Conservation (phyloP, 2,797 vertebrate species). For the Telmatherina bonti region DNA sequence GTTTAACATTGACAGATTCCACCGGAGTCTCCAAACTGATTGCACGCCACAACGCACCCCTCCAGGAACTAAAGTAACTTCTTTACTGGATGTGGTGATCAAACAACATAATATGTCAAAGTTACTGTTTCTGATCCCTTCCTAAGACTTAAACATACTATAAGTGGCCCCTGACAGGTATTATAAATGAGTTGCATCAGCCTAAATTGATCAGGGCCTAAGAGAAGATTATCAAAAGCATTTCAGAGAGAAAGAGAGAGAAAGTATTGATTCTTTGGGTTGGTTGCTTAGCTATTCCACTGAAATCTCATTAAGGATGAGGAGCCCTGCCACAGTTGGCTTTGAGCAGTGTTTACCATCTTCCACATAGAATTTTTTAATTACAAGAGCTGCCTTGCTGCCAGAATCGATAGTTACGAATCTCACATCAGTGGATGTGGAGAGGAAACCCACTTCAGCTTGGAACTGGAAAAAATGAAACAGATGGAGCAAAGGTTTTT, state of each 20-base stretch:
- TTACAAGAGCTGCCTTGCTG: slow-evolving; percentile 69
- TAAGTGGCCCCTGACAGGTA: slow-evolving; percentile 60
- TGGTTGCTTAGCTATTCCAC: slow-evolving; percentile 76
- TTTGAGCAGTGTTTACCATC: slow-evolving; percentile 79
- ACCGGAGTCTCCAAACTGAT: slow-evolving; percentile 24
- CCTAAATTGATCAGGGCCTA: slow-evolving; percentile 76
- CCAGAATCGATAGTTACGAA: slow-evolving; percentile 75
- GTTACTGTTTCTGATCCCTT: slow-evolving; percentile 57
- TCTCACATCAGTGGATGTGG: slow-evolving; percentile 50
- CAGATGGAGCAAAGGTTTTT: slow-evolving; percentile 57
- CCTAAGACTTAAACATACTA: slow-evolving; percentile 58
- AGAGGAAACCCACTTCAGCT: slow-evolving; percentile 52
- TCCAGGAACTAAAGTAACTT: slow-evolving; percentile 14
- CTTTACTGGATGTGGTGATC: slow-evolving; percentile 25
- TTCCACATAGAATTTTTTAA: slow-evolving; percentile 78
- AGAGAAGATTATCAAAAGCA: slow-evolving; percentile 82
- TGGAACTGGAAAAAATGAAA: slow-evolving; percentile 53
- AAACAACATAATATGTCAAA: slow-evolving; percentile 42
- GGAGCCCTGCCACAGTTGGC: slow-evolving; percentile 74
- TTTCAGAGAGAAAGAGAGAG: slow-evolving; percentile 72
- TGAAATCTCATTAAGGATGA: slow-evolving; percentile 82
- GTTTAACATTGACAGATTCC: slow-evolving; percentile 38
- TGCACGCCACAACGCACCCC: neutral
- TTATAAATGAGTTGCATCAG: slow-evolving; percentile 79
- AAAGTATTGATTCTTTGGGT: slow-evolving; percentile 75